Percentiles rank a stretch among this genome's conserved stretches.
These are phyloP conservation scores for Coenonympha glycerion DNA, from an alignment of 2,888 invertebrate species.

Conservation along the genomic window DNA sequence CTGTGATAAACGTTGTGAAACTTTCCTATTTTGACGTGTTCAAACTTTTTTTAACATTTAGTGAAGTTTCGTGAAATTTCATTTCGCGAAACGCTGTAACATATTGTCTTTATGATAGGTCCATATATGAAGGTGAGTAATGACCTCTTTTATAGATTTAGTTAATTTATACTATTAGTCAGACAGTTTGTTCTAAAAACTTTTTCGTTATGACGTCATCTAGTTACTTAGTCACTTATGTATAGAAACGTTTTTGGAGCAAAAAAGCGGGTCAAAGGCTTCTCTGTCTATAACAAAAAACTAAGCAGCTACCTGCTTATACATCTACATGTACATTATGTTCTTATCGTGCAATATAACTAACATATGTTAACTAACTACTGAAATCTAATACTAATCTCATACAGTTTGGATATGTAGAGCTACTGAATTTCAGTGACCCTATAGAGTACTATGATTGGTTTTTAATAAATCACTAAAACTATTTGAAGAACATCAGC, in stretches of 20 bases:
- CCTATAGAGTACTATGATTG: no score
- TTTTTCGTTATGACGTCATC: constrained; percentile 5
- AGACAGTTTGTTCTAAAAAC: constrained; percentile 3
- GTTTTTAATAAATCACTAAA: no score
- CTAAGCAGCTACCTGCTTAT: no score
- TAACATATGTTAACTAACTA: no score
- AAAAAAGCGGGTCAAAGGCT: constrained; percentile 20
- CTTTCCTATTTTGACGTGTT: constrained; percentile 36
- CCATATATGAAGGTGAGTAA: constrained; percentile 74
- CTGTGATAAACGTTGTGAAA: constrained; percentile 61
- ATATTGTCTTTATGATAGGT: constrained; percentile 73
- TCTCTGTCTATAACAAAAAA: not conserved
- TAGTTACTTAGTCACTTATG: not conserved
- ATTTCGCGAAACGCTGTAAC: constrained; percentile 65
- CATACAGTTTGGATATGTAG: no score
- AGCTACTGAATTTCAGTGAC: no score
- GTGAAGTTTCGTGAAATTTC: constrained; percentile 64
- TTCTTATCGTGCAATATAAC: no score
- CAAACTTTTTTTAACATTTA: constrained; percentile 43
- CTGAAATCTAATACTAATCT: no score
- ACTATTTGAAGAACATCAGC: no score
- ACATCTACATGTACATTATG: not conserved
- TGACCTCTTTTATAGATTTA: not conserved
- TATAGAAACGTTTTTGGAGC: constrained; percentile 16
- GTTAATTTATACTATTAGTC: constrained; percentile 7